A percentile compares a stretch with the other conserved stretches of the same genome.
Conservation (phyloP, 2,113 vertebrate genomes). For the Channa maculata region DNA sequence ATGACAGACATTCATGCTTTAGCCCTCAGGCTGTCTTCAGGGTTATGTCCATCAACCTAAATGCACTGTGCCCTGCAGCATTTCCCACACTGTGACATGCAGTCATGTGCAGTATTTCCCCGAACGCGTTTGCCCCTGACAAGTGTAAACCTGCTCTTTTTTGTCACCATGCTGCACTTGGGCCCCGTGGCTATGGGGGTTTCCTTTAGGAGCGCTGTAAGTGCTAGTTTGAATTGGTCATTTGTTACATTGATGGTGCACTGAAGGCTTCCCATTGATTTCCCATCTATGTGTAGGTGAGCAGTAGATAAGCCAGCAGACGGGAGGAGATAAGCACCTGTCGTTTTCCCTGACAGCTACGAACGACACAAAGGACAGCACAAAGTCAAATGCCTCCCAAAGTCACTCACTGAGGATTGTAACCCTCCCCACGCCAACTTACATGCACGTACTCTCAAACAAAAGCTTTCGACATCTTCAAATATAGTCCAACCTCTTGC, state of each 20-base stretch:
- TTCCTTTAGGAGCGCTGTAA: constrained; percentile 52
- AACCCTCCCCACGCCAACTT: background rate
- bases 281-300: constrained; percentile 76
- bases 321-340: constrained; percentile 74
- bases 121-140: background rate
- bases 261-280: constrained; percentile 79
- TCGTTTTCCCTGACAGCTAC: constrained; percentile 66
- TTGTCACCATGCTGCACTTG: background rate
- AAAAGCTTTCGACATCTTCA: constrained; percentile 19
- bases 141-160: constrained; percentile 17
- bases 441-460: constrained; percentile 26
- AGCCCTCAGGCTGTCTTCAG: background rate
- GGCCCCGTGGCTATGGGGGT: constrained; percentile 6
- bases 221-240: constrained; percentile 70
- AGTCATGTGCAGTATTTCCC: background rate
- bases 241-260: constrained; percentile 75
- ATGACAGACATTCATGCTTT: background rate
- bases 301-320: constrained; percentile 78
- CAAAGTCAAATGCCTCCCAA: constrained; percentile 76
- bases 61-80: constrained; percentile 12
- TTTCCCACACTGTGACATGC: constrained; percentile 4
- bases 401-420: constrained; percentile 48
- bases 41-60: constrained; percentile 7
- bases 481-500: constrained; percentile 21
- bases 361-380: constrained; percentile 58